Percentiles rank a stretch among this genome's conserved stretches.
Conservation (phyloP, 2,797 vertebrate genomes). For the Chaetodon trifasciatus region DNA sequence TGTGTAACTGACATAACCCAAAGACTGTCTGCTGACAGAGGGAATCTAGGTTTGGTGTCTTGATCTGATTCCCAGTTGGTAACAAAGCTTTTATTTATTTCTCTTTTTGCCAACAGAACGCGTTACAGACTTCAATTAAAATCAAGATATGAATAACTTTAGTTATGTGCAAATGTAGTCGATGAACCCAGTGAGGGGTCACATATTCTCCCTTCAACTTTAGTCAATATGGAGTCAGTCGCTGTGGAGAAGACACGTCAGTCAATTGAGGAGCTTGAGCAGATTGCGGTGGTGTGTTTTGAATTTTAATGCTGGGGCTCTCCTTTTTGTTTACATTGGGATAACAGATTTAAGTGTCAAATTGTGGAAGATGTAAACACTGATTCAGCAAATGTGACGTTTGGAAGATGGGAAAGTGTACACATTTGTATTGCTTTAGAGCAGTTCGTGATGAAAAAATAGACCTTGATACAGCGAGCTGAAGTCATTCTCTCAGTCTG, state of each 20-base stretch:
- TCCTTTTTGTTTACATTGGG: not conserved
- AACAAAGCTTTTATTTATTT: no score
- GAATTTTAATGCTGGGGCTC: not conserved
- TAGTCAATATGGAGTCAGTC: no score
- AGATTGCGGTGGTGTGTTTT: not conserved
- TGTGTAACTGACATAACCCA: no score
- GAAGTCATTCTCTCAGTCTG: conserved; percentile 20
- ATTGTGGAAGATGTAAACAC: conserved; percentile 18
- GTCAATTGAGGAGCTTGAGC: not conserved
- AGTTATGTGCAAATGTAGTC: no score
- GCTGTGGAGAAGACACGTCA: not conserved
- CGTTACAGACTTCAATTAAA: no score
- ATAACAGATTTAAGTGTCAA: not conserved
- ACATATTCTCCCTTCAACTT: not conserved
- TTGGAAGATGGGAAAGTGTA: not conserved
- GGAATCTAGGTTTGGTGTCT: no score
- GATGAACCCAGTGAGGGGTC: not conserved
- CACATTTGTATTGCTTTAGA: conserved; percentile 22
- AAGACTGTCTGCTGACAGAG: no score
- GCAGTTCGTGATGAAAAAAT: conserved; percentile 31
- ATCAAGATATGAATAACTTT: no score
- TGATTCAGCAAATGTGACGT: conserved; percentile 29
- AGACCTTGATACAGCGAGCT: conserved; percentile 20
- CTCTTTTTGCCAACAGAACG: no score
- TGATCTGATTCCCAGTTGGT: no score